Percentiles rank a stretch among this genome's conserved stretches.
Conservation (phyloP, 1,140 invertebrate species). For the Belonocnema kinseyi region DNA sequence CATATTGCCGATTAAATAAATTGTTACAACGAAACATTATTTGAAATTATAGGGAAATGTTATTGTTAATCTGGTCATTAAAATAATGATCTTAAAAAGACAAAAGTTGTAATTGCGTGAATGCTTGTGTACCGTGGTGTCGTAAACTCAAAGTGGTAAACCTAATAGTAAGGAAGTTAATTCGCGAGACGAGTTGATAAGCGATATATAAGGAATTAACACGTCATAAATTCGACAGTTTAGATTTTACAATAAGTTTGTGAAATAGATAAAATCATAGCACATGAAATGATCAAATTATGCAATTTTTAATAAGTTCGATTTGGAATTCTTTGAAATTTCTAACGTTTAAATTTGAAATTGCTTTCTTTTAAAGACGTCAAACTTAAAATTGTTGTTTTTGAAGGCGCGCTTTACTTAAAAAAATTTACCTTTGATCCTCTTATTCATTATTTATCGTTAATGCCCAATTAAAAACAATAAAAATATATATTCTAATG, state of each 20-base stretch:
- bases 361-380: no score
- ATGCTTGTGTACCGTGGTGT: background rate
- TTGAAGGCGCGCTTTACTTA: no score
- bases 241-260: background rate
- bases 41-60: background rate
- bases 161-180: constrained; percentile 16
- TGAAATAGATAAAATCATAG: no score
- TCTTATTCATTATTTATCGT: no score
- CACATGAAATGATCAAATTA: no score
- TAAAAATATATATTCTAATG: no score
- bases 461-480: no score
- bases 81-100: constrained; percentile 15
- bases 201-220: background rate
- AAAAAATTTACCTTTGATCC: no score
- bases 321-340: no score
- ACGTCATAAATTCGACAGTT: background rate
- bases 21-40: background rate
- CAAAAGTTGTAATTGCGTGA: constrained; percentile 18
- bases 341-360: no score
- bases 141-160: constrained; percentile 14
- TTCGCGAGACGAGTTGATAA: constrained; percentile 4
- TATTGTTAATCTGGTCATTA: constrained; percentile 24
- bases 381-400: no score
- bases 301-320: no score
- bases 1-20: background rate